Conservation (phyloP, 2,113 vertebrate genomes). For the Synodontis membranacea region DNA sequence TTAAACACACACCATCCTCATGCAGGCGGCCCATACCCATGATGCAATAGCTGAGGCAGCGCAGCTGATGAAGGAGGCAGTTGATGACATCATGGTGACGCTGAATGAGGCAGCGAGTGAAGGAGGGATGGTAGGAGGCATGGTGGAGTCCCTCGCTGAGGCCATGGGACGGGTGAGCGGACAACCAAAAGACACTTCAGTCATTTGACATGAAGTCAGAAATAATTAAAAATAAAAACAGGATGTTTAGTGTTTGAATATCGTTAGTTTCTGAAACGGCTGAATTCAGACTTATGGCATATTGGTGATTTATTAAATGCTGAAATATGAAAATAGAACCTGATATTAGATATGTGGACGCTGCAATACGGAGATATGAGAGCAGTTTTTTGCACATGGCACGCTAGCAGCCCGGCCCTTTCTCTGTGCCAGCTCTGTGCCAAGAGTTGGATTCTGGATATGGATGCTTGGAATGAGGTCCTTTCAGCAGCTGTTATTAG, state of each 20-base stretch:
- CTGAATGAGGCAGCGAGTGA: slow-evolving; percentile 96
- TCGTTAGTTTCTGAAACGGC: not conserved
- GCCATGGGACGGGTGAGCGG: slow-evolving; percentile 88
- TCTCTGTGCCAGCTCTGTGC: not conserved
- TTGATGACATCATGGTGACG: slow-evolving; percentile 97
- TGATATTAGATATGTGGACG: not conserved
- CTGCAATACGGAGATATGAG: not conserved
- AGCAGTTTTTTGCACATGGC: not conserved
- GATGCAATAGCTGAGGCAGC: slow-evolving; percentile 93
- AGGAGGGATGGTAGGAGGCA: slow-evolving; percentile 94
- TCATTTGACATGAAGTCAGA: too few species aligned
- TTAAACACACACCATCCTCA: not conserved
- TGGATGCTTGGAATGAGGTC: slow-evolving; percentile 19
- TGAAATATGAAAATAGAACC: not conserved
- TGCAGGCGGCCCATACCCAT: slow-evolving; percentile 90
- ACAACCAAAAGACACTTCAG: not conserved
- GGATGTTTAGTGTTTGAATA: not conserved
- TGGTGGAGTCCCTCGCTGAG: slow-evolving; percentile 95
- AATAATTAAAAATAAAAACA: not conserved
- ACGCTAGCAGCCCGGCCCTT: slow-evolving; percentile 20
- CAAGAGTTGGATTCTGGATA: not conserved
- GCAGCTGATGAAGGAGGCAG: slow-evolving; percentile 96
- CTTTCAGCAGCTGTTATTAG: slow-evolving; percentile 46
- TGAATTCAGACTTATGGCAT: not conserved
- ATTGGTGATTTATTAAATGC: not conserved